phyloP scores from a whole-genome alignment of 2,888 invertebrate genomes.

The Alsophila aescularia region DNA sequence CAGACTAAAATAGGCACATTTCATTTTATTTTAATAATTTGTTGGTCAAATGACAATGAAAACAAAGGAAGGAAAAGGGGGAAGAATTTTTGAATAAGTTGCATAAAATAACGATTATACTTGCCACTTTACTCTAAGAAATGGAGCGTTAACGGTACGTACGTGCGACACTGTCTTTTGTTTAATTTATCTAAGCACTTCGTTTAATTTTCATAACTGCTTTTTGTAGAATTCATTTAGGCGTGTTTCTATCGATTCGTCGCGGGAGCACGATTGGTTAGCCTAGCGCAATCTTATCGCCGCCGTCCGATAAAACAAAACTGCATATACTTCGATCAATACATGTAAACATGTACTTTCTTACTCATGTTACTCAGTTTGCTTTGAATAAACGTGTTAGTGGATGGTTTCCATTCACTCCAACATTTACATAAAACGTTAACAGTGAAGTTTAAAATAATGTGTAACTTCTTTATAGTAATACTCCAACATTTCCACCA shows the following conservation, averaged over 20 bases:
- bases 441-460: neutral
- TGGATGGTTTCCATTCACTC: neutral
- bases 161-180: neutral
- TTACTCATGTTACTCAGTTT: slow-evolving; percentile 34
- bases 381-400: slow-evolving; percentile 2
- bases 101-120: too few species aligned
- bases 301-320: slow-evolving; percentile 69
- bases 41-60: too few species aligned
- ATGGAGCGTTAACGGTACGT: too few species aligned
- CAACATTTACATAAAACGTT: neutral
- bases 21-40: too few species aligned
- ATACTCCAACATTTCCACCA: slow-evolving; percentile 55
- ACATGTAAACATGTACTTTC: slow-evolving; percentile 46
- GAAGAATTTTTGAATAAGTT: too few species aligned
- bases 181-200: slow-evolving; percentile 24
- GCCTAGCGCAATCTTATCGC: slow-evolving; percentile 75
- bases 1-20: too few species aligned
- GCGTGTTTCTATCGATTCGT: slow-evolving; percentile 49
- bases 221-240: slow-evolving; percentile 27
- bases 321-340: slow-evolving; percentile 63
- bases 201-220: slow-evolving; percentile 29
- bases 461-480: slow-evolving; percentile 12
- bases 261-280: slow-evolving; percentile 58
- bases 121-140: too few species aligned
- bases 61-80: too few species aligned